phyloP scores from a whole-genome alignment of 2,113 vertebrate genomes.

The Melanerpes aurifrons region DNA sequence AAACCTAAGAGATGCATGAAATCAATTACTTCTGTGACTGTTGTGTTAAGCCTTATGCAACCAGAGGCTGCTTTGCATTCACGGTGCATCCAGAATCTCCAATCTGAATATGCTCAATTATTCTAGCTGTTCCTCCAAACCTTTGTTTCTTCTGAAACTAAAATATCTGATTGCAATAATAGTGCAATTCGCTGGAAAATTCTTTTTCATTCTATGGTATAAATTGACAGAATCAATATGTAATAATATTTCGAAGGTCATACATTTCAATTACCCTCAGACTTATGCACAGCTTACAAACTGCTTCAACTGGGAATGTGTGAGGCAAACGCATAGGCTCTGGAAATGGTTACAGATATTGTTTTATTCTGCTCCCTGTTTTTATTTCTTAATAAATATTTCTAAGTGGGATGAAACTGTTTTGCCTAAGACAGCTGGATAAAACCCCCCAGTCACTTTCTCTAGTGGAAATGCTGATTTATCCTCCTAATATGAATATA shows the following conservation, averaged over 20 bases:
- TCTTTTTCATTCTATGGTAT: neutral
- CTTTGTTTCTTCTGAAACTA: slow-evolving; percentile 42
- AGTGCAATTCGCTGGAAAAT: slow-evolving; percentile 28
- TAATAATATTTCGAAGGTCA: slow-evolving; percentile 47
- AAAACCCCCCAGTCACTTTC: neutral
- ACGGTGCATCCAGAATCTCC: neutral
- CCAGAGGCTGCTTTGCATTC: slow-evolving; percentile 33
- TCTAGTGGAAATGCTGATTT: neutral
- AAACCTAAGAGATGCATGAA: slow-evolving; percentile 6
- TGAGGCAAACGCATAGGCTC: neutral
- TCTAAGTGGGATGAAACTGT: neutral
- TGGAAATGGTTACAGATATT: neutral
- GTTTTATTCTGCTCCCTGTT: neutral
- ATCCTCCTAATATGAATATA: neutral
- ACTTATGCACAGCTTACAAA: neutral
- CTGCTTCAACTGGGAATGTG: neutral
- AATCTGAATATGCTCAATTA: slow-evolving; percentile 21
- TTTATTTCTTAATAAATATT: slow-evolving; percentile 22
- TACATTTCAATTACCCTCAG: slow-evolving; percentile 12
- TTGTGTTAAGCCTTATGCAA: slow-evolving; percentile 4
- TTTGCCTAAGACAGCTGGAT: neutral
- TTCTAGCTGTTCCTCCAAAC: neutral
- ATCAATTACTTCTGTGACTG: slow-evolving; percentile 24
- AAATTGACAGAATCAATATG: slow-evolving; percentile 33
- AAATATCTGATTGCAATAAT: slow-evolving; percentile 45